phyloP scores from a whole-genome alignment of 2,797 vertebrate genomes.

The Todus mexicanus region DNA sequence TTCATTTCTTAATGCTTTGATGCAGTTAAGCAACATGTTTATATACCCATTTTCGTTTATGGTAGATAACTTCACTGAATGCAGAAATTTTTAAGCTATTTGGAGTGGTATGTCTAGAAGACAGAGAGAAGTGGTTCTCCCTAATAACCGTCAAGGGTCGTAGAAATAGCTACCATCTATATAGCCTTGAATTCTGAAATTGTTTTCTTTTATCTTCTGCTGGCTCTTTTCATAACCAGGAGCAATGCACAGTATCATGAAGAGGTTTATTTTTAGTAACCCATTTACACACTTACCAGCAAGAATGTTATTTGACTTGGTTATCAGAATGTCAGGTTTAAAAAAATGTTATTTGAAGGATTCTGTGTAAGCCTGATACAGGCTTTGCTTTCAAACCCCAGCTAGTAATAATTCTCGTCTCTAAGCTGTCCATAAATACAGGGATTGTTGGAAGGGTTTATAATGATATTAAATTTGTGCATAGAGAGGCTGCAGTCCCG shows the following conservation, averaged over 20 bases:
- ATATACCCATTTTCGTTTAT: neutral
- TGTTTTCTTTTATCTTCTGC: neutral
- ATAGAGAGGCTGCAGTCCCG: neutral
- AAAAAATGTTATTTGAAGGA: neutral
- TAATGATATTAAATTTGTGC: neutral
- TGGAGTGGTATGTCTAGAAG: neutral
- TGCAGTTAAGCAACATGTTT: neutral
- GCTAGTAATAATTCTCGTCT: neutral
- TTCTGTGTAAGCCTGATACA: neutral
- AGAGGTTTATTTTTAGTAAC: neutral
- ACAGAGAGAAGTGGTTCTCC: neutral
- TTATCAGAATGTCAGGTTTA: neutral
- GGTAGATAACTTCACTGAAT: neutral
- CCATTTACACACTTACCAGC: neutral
- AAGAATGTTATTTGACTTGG: neutral
- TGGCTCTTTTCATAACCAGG: neutral
- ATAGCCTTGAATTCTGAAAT: neutral
- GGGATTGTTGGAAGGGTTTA: neutral
- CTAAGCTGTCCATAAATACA: neutral
- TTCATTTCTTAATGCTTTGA: neutral
- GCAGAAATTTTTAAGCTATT: neutral
- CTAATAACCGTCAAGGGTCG: neutral
- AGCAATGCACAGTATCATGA: neutral
- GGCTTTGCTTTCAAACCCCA: constrained; percentile 8
- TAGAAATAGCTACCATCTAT: neutral